Base-by-base conservation (phyloP, 2,113 vertebrate species). In the Gyps fulvus region DNA sequence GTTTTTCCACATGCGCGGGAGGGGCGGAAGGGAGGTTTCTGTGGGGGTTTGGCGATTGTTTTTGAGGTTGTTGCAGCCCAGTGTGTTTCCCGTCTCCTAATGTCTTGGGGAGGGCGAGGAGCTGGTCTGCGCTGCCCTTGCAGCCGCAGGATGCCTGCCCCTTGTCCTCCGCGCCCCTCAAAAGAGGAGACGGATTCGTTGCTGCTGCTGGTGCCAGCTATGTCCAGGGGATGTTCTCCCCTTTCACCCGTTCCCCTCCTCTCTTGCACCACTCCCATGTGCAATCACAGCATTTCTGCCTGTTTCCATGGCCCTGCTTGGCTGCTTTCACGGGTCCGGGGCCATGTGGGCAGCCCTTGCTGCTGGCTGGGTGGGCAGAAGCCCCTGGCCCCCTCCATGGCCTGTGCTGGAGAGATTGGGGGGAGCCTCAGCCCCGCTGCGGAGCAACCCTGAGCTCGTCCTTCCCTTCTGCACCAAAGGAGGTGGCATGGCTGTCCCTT, bases 91-190 rank as follows among this genome's bases (percentile, higher is more conserved):
- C 23, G 1, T 34, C 25, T 47, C 90, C n/a, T 7, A 4, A 1
- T 17, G 6, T 11, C 26, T 26, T 8, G 0, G 10, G 26, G 54
- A n/a, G 50, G 50, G 9, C 0, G 11, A 31, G 32, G 52, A 67
- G 15, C 45, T 0, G 2, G 13, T 3, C 42, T 17, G 62, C 6
- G 7, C 22, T n/a, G 71, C 27, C 17, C 29, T 10, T 20, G 7
- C 61, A 38, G 66, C 50, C 4, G 13, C 34, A 15, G 45, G 67
- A 7, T 15, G 26, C 49, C 22, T 16, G 40, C 43, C 26, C 72
- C 45, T 50, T 25, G 67, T 21, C 58, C 59, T 50, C 63, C 29
- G 16, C 38, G 31, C 45, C 73, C 13, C 52, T n/a, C 31, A 1
- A 18, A 2, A 5, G 43, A 7, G 25, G 67, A 7, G 10, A 10